Evolutionary conservation across 2,113 vertebrate species (phyloP).

Genomic region (Gymnogyps californianus): DNA sequence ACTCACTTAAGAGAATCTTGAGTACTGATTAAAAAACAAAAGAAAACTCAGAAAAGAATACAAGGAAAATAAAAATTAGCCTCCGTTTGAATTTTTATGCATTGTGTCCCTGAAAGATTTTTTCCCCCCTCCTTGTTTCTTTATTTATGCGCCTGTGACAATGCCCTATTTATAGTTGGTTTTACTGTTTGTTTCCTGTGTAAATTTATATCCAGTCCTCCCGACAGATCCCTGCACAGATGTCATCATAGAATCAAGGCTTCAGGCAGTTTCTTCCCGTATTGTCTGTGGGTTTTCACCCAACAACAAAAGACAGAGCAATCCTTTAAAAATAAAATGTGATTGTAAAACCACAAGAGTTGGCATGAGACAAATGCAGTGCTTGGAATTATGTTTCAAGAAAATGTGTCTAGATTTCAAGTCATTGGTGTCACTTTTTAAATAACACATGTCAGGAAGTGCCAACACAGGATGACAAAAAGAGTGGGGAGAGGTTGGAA

Average conservation of each 20-base stretch:
- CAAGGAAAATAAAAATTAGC: neutral
- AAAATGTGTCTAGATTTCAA: constrained; percentile 68
- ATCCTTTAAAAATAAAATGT: constrained; percentile 55
- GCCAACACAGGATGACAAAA: constrained; percentile 66
- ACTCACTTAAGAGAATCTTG: constrained; percentile 6
- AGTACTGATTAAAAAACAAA: constrained; percentile 37
- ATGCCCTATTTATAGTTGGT: constrained; percentile 44
- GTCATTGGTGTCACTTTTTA: constrained; percentile 64
- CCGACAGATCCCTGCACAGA: constrained; percentile 46
- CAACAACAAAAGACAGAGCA: constrained; percentile 63
- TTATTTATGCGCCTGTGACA: constrained; percentile 28
- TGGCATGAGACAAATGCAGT: constrained; percentile 51
- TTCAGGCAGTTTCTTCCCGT: constrained; percentile 45
- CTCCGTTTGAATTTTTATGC: neutral
- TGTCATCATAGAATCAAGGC: constrained; percentile 48
- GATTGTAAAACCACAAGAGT: constrained; percentile 48
- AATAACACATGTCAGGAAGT: constrained; percentile 69
- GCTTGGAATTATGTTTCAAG: constrained; percentile 54
- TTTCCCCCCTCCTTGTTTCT: neutral
- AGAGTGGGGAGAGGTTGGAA: constrained; percentile 63
- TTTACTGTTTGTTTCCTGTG: constrained; percentile 55
- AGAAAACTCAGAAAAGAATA: neutral
- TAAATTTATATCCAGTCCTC: constrained; percentile 51
- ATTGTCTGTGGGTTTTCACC: constrained; percentile 63
- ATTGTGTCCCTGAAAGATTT: neutral